Evolutionary conservation across 2,113 vertebrate species (phyloP).

Genomic region (Lasiurus cinereus): DNA sequence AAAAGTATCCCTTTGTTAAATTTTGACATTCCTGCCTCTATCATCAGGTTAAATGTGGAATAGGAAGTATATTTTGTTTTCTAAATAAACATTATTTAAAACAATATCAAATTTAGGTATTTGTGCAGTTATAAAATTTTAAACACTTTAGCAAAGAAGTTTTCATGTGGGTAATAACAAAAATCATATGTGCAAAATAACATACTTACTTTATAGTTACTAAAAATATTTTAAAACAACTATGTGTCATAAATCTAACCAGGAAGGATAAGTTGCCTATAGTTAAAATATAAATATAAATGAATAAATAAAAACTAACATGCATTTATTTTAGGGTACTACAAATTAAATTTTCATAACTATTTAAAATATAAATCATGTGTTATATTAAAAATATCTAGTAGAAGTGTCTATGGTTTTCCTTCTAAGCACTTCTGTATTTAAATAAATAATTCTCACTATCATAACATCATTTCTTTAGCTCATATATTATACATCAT

Average conservation of each 20-base stretch:
- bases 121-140: not conserved
- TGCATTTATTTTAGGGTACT: not conserved
- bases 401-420: not conserved
- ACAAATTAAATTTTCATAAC: conserved; percentile 41
- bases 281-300: not conserved
- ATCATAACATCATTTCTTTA: not conserved
- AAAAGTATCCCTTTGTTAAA: conserved; percentile 19
- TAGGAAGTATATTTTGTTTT: not conserved
- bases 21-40: not conserved
- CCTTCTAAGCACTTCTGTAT: not conserved
- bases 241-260: not conserved
- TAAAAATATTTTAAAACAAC: conserved; percentile 20
- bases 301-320: not conserved
- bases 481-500: not conserved
- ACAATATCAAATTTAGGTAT: not conserved
- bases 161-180: not conserved
- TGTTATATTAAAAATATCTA: not conserved
- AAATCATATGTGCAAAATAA: not conserved
- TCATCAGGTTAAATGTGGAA: not conserved
- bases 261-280: not conserved
- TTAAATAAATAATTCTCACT: conserved; percentile 27
- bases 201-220: not conserved
- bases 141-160: not conserved
- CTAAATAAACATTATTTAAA: not conserved
- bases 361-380: not conserved